Conservation (phyloP, 1,140 invertebrate species). For the Oedothorax gibbosus region DNA sequence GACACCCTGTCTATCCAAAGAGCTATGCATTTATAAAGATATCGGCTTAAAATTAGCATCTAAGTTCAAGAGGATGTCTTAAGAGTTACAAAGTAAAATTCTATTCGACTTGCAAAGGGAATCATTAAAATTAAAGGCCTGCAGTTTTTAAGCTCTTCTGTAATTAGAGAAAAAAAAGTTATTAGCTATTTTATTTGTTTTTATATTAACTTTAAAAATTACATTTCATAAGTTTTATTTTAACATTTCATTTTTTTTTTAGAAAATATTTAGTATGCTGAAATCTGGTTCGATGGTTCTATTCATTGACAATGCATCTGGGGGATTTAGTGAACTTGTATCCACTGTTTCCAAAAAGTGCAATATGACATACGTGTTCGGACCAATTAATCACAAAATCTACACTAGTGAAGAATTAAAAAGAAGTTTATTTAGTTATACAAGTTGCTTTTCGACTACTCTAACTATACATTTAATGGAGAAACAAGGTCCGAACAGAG, state of each 20-base stretch:
- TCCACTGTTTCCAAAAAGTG: neutral
- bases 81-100: too few relatives aligned
- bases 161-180: too few relatives aligned
- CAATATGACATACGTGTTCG: neutral
- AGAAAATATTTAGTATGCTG: conserved; percentile 20
- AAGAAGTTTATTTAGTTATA: neutral
- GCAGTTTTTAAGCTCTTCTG: too few relatives aligned
- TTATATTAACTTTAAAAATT: too few relatives aligned
- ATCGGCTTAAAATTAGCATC: too few relatives aligned
- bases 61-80: too few relatives aligned
- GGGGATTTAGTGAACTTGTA: conserved; percentile 3
- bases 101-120: too few relatives aligned
- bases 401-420: conserved; percentile 6
- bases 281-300: conserved; percentile 31
- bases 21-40: too few relatives aligned
- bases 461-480: conserved; percentile 18
- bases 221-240: too few relatives aligned
- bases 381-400: neutral
- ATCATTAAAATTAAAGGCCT: too few relatives aligned
- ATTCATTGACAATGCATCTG: conserved; percentile 25
- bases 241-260: neutral
- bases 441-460: neutral
- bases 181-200: too few relatives aligned
- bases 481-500: neutral
- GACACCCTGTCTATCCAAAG: too few relatives aligned